Base-by-base conservation (phyloP, 2,888 invertebrate species). In the Oscheius onirici region DNA sequence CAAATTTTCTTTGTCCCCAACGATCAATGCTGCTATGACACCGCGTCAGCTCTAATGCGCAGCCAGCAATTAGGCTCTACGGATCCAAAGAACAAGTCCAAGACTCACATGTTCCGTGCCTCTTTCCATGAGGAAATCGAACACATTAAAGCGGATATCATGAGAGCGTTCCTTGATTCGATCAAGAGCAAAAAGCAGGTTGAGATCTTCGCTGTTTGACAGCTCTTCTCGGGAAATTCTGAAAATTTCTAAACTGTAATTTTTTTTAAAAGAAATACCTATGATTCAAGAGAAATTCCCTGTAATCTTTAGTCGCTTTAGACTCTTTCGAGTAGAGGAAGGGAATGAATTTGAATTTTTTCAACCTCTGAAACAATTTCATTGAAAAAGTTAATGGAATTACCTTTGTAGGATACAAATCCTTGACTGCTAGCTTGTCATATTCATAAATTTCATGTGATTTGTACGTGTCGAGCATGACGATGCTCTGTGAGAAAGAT, bases 381-480 rank as follows among this genome's bases (percentile, higher is more conserved):
- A 10, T 1, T 20, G 20, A 20, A 46, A 10, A 46, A 46, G 3
- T 17, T 15, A 46, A 46, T 46, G 3, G 1, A 20, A 17, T 17
- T 40, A 58, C 58, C 41, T 58, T 58, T 40, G 58, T 40, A 15
- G 58, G 58, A 11, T n/a, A 40, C 15, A 58, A 41, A 41, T 58
- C 41, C n/a, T n/a, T 41, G 2, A 58, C 10, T 1, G 58, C 17
- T 8, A 58, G 2, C 41, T 58, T 58, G 13, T 58, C 58, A 41
- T 58, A 58, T 41, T 58, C 58, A 58, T 58, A 58, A 8, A 24
- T 34, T 58, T 58, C 58, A 17, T 58, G 58, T 41, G 58, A 41
- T 17, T 40, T 58, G 41, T 58, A 43, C n/a, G 58, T 58, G 17
- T 58, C 58, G 13, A 58, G 15, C 40, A 58, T 58, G 13, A 40